These are phyloP conservation scores for Cataglyphis livida DNA, from an alignment of 2,888 invertebrate species.

Conservation along the genomic window DNA sequence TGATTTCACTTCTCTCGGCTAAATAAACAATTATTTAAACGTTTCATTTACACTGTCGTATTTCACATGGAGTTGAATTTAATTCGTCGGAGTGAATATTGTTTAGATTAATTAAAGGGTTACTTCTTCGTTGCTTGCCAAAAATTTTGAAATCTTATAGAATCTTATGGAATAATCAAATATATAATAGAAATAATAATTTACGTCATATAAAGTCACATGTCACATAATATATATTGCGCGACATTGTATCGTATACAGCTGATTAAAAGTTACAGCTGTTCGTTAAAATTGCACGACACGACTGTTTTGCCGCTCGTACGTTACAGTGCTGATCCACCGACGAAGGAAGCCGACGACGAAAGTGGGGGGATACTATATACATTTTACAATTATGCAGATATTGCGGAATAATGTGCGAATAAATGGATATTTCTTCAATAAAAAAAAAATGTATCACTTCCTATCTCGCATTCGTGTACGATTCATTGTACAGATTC, in stretches of 20 bases:
- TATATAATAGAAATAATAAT: slow-evolving; percentile 9
- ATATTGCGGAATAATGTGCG: slow-evolving; percentile 63
- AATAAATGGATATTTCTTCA: slow-evolving; percentile 54
- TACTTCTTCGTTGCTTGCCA: background rate
- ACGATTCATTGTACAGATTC: background rate
- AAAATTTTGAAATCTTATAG: background rate
- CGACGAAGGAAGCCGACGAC: slow-evolving; percentile 69
- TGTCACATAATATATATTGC: background rate
- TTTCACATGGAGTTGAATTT: slow-evolving; percentile 26
- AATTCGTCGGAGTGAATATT: background rate
- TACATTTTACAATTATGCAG: slow-evolving; percentile 67
- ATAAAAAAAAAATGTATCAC: slow-evolving; percentile 19
- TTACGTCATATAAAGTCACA: background rate
- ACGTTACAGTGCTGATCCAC: slow-evolving; percentile 69
- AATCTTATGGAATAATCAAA: background rate
- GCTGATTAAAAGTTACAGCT: slow-evolving; percentile 47
- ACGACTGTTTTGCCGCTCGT: slow-evolving; percentile 73
- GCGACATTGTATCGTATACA: background rate
- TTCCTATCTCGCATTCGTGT: slow-evolving; percentile 27
- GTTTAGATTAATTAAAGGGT: slow-evolving; percentile 8
- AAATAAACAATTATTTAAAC: slow-evolving; percentile 23
- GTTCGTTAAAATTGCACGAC: slow-evolving; percentile 71
- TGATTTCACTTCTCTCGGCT: background rate
- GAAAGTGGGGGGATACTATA: slow-evolving; percentile 71
- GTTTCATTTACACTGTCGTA: slow-evolving; percentile 17